phyloP scores from a whole-genome alignment of 1,140 invertebrate genomes.

The Yoshiicerus persimilis region DNA sequence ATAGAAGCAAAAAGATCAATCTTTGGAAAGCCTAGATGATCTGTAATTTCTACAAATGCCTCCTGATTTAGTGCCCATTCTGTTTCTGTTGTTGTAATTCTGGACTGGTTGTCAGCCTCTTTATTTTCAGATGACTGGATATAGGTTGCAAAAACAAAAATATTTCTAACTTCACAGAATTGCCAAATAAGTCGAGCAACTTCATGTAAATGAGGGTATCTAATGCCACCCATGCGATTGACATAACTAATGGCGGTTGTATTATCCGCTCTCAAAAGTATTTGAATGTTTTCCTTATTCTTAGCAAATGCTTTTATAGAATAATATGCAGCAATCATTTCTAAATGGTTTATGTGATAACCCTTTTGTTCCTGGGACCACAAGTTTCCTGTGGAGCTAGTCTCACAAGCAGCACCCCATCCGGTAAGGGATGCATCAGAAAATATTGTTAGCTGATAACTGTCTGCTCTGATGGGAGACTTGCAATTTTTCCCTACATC shows the following conservation, averaged over 20 bases:
- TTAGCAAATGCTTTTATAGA: background rate
- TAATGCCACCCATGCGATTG: conserved; percentile 16
- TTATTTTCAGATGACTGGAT: background rate
- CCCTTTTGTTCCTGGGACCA: background rate
- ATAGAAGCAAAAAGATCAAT: conserved; percentile 25
- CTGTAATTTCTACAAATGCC: background rate
- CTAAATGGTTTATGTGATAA: background rate
- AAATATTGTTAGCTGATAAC: background rate
- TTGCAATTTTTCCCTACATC: background rate
- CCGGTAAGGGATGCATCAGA: background rate
- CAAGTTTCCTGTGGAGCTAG: background rate
- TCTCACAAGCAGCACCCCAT: background rate
- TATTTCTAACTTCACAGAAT: background rate
- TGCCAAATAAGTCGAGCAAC: conserved; percentile 16
- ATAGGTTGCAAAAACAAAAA: conserved; percentile 12
- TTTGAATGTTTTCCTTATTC: background rate
- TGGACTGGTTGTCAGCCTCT: too few species aligned
- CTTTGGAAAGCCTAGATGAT: background rate
- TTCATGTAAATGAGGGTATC: background rate
- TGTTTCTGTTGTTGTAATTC: too few species aligned
- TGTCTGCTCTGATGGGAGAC: background rate
- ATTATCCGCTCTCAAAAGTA: conserved; percentile 24
- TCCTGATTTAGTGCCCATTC: too few species aligned
- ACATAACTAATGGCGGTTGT: conserved; percentile 34
- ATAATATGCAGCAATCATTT: background rate